Conservation (phyloP, 2,888 invertebrate genomes). For the Drosophila ustulata region DNA sequence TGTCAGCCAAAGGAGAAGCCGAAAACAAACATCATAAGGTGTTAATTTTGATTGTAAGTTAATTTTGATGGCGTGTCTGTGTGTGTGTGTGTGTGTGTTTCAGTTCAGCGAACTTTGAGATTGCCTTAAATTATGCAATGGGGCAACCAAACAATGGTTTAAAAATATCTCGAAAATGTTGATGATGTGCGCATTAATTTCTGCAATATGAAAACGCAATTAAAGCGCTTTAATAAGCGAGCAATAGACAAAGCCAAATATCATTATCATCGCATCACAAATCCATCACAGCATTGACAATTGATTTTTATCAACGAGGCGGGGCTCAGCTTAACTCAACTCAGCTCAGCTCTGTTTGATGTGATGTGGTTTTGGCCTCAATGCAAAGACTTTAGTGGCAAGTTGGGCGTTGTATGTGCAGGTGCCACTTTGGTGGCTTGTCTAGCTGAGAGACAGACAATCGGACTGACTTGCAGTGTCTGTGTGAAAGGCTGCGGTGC, state of each 20-base stretch:
- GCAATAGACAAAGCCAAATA: conserved; percentile 35
- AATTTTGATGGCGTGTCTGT: conserved; percentile 34
- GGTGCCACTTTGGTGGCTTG: conserved; percentile 55
- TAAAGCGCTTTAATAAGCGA: conserved; percentile 47
- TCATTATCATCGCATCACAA: conserved; percentile 67
- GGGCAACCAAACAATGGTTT: conserved; percentile 26
- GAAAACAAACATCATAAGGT: conserved; percentile 61
- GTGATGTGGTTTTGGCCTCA: conserved; percentile 25
- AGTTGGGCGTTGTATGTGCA: conserved; percentile 40
- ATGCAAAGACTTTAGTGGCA: conserved; percentile 14
- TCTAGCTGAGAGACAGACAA: conserved; percentile 27
- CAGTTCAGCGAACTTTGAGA: conserved; percentile 67
- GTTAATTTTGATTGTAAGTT: conserved; percentile 78
- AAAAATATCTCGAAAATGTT: conserved; percentile 29
- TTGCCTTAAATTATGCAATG: conserved; percentile 51
- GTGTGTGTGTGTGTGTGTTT: conserved; percentile 14
- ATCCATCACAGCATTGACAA: conserved; percentile 70
- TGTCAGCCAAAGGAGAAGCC: conserved; percentile 16
- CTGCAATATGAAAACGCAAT: conserved; percentile 60
- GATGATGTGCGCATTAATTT: conserved; percentile 52
- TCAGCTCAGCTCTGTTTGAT: conserved; percentile 1
- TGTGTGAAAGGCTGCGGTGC: conserved; percentile 49
- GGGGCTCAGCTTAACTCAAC: conserved; percentile 10
- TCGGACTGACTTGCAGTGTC: conserved; percentile 9
- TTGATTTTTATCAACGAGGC: conserved; percentile 59